Conservation (phyloP, 2,888 invertebrate species). For the Erannis defoliaria region DNA sequence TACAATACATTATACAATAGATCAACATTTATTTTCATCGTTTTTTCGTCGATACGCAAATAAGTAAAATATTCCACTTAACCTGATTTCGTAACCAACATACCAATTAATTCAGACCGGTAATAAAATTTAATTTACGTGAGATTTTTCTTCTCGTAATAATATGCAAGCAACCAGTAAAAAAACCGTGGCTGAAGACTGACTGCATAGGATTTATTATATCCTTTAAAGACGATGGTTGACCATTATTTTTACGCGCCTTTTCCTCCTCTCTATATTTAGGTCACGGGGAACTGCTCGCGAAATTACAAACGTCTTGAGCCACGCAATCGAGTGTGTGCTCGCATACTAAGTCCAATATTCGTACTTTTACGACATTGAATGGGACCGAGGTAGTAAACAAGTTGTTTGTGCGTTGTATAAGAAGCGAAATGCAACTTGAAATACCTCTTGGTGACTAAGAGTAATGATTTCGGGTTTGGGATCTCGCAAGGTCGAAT, state of each 20-base stretch:
- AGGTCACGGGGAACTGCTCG: conserved; percentile 58
- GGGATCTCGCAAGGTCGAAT: conserved; percentile 39
- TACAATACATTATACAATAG: too few species aligned
- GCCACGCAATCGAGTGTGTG: conserved; percentile 49
- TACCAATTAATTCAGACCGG: conserved; percentile 12
- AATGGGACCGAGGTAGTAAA: conserved; percentile 42
- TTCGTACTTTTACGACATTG: conserved; percentile 46
- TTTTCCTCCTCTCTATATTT: conserved; percentile 57
- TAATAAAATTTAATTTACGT: conserved; percentile 38
- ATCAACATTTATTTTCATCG: neutral
- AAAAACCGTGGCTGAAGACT: too few species aligned
- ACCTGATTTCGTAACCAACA: conserved; percentile 10
- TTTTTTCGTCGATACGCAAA: neutral
- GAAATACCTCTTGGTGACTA: conserved; percentile 22
- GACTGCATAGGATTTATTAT: conserved; percentile 4
- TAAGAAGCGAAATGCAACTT: conserved; percentile 27
- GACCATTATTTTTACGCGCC: conserved; percentile 35
- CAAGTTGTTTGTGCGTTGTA: conserved; percentile 32
- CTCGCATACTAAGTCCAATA: conserved; percentile 53
- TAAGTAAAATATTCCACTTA: conserved; percentile 7
- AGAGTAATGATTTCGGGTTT: conserved; percentile 21
- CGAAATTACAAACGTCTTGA: conserved; percentile 47
- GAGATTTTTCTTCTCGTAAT: neutral
- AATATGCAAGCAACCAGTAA: neutral
- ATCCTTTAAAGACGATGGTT: conserved; percentile 9